These are phyloP conservation scores for Thalassophryne amazonica DNA, from an alignment of 2,797 vertebrate genomes.

Conservation along the genomic window DNA sequence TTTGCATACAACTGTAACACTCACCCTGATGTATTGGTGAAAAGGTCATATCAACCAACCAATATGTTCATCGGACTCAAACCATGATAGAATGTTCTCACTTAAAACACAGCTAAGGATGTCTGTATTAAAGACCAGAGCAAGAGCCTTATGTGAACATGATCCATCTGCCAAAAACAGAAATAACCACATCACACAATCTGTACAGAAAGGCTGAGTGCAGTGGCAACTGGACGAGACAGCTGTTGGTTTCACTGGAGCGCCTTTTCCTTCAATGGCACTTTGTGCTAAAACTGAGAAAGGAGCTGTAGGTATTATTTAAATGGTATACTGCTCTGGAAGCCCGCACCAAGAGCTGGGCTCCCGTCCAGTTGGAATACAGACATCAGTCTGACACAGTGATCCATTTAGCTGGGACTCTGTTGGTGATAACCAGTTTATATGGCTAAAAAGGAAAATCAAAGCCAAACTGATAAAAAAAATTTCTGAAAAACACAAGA, in stretches of 20 bases:
- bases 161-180: conserved; percentile 28
- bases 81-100: conserved; percentile 22
- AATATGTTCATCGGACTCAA: no score
- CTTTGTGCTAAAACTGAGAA: conserved; percentile 37
- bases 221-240: conserved; percentile 17
- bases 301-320: conserved; percentile 40
- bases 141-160: conserved; percentile 22
- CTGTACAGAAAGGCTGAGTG: conserved; percentile 5
- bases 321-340: conserved; percentile 35
- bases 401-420: conserved; percentile 27
- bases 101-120: conserved; percentile 24
- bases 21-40: no score
- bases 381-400: conserved; percentile 46
- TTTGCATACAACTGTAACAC: no score
- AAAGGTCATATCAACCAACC: no score
- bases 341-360: conserved; percentile 27
- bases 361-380: conserved; percentile 57
- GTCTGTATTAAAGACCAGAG: conserved; percentile 23
- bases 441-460: conserved; percentile 13
- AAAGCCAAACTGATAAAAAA: not conserved
- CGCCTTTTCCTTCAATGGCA: conserved; percentile 35
- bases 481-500: conserved; percentile 8
- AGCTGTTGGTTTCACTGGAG: conserved; percentile 31
- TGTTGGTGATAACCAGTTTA: conserved; percentile 8
- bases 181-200: conserved; percentile 41